Evolutionary conservation across 2,797 vertebrate species (phyloP).

Genomic region (Chaenodraco wilsoni): DNA sequence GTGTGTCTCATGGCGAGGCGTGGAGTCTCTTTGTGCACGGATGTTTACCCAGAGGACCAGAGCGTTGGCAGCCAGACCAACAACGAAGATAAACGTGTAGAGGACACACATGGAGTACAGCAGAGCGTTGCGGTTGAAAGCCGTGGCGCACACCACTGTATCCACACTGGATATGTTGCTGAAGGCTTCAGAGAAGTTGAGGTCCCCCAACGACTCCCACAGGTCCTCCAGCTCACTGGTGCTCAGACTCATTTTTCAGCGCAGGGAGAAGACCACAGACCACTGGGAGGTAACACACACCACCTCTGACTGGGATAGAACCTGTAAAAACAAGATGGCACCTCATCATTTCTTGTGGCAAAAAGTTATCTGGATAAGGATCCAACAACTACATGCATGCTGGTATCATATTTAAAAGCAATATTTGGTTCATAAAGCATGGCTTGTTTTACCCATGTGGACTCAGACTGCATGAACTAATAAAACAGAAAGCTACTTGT

Average conservation of each 20-base stretch:
- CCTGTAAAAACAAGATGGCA: constrained; percentile 68
- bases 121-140: constrained; percentile 86
- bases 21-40: constrained; percentile 87
- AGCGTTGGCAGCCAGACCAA: constrained; percentile 91
- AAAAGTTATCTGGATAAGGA: constrained; percentile 22
- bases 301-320: constrained; percentile 40
- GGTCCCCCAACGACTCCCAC: constrained; percentile 81
- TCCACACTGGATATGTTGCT: constrained; percentile 89
- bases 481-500: constrained; percentile 63
- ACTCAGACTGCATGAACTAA: constrained; percentile 41
- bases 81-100: constrained; percentile 93
- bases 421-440: constrained; percentile 40
- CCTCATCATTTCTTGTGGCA: constrained; percentile 46
- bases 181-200: constrained; percentile 86
- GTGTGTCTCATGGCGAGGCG: constrained; percentile 91
- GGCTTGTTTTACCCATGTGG: constrained; percentile 43
- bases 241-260: constrained; percentile 82
- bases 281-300: constrained; percentile 41
- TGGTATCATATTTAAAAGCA: constrained; percentile 40
- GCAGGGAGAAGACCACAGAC: constrained; percentile 19
- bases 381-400: constrained; percentile 3
- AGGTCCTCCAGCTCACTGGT: constrained; percentile 86
- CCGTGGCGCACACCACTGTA: constrained; percentile 79
- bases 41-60: constrained; percentile 96
- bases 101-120: constrained; percentile 90